Evolutionary conservation across 2,888 invertebrate genomes (phyloP), one percentile per base, ranked within the genome.

Genomic region (Cryptocephalus primarius): DNA sequence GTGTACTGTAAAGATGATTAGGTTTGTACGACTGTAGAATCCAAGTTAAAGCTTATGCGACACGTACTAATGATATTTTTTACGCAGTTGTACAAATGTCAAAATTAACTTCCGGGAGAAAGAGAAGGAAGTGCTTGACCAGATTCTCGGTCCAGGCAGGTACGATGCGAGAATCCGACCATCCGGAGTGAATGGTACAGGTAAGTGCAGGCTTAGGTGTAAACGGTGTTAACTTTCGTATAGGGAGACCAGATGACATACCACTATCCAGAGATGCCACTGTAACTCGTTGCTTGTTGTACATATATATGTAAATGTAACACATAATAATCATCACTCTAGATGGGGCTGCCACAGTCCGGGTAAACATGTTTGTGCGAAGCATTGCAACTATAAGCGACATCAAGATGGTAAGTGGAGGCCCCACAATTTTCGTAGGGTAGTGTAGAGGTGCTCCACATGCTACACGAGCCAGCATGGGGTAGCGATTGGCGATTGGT

Each of bases 351-450:
- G 92, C 94, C 73, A 82, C 91, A 79, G 94, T 95, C 76, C 86
- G 84, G 79, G 90, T 95, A 75, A 95, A 95, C 86, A 86, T 93
- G 79, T 92, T 92, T 85, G 90, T 95, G 75, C 81, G 95, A 81
- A 92, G 88, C 85, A 91, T 95, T 72, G 89, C 90, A 72, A 93
- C 93, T 72, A 95, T 95, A 79, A 94, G 93, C 84, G 95, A 95
- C 83, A 93, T 90, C 76, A 93, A 93, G 80, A 95, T 95, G 94
- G 95, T 95, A 88, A 92, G 92, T 89, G 63, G 60, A 60, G 61
- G 58, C 55, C 61, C 62, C 58, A 52, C 59, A 56, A 59, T 66
- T 65, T 60, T 58, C 56, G 63, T 67, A 66, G 65, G 62, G 58
- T 67, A 67, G 65, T 61, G 60, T 66, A 66, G 65, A 60, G 58